Conservation (phyloP, 2,113 vertebrate genomes). For the Erythrocebus patas region DNA sequence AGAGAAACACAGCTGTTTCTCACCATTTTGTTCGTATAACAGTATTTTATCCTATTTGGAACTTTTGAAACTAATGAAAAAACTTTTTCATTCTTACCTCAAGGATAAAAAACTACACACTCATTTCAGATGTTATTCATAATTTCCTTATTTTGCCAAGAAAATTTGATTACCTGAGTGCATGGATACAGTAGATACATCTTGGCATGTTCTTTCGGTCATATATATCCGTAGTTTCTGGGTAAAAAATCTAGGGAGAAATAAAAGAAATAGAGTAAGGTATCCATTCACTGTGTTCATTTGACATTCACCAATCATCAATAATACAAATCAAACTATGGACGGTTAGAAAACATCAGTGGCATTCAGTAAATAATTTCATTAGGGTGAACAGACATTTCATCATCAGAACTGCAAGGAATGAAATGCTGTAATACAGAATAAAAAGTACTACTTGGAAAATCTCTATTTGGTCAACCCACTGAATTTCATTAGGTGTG, state of each 20-base stretch:
- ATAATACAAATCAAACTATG: neutral
- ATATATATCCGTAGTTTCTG: conserved; percentile 98
- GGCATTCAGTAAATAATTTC: neutral
- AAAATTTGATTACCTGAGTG: conserved; percentile 90
- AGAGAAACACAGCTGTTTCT: conserved; percentile 41
- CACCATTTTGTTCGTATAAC: neutral
- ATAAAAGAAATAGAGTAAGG: conserved; percentile 58
- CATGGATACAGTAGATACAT: conserved; percentile 98
- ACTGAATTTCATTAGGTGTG: neutral
- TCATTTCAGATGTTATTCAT: neutral
- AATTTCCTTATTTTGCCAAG: neutral
- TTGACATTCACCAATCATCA: neutral
- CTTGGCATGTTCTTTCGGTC: conserved; percentile 99
- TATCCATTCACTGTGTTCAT: neutral
- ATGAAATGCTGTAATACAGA: neutral
- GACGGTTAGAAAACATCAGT: neutral
- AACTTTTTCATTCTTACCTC: neutral
- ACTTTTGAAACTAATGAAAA: neutral
- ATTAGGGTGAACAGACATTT: neutral
- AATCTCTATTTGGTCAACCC: neutral
- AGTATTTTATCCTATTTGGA: neutral
- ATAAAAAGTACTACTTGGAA: neutral
- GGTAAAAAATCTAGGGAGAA: conserved; percentile 95
- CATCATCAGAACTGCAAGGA: neutral
- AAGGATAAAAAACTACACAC: neutral